Evolutionary conservation across 2,888 invertebrate species (phyloP).

Genomic region (Drosophila suboccidentalis): DNA sequence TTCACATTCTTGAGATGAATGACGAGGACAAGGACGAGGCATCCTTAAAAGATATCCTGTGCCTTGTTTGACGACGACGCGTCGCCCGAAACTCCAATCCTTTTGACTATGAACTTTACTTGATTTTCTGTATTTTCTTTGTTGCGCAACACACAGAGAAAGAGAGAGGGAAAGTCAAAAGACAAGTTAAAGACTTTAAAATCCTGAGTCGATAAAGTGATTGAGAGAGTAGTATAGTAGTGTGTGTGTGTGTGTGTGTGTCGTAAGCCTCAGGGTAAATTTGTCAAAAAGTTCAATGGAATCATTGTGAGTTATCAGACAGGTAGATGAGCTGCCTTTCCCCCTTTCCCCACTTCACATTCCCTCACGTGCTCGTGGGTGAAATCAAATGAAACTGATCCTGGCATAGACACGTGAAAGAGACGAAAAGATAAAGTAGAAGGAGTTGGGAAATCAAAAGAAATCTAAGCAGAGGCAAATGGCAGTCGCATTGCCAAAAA

Average conservation of each 20-base stretch:
- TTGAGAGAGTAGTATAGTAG: constrained; percentile 27
- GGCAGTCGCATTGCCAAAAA: constrained; percentile 51
- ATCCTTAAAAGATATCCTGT: constrained; percentile 70
- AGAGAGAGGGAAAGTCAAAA: constrained; percentile 58
- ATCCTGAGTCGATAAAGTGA: constrained; percentile 72
- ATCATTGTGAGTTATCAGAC: constrained; percentile 49
- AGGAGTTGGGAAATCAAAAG: constrained; percentile 35
- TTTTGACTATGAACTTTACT: constrained; percentile 63
- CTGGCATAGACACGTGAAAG: constrained; percentile 18
- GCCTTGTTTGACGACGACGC: constrained; percentile 41
- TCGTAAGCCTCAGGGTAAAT: constrained; percentile 58
- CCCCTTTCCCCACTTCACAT: neutral
- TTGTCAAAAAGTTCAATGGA: constrained; percentile 64
- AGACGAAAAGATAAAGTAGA: constrained; percentile 48
- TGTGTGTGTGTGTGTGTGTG: constrained; percentile 30
- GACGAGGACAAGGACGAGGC: constrained; percentile 46
- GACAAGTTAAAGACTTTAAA: constrained; percentile 78
- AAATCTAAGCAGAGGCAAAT: constrained; percentile 51
- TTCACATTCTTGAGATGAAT: constrained; percentile 20
- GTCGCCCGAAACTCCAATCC: constrained; percentile 56
- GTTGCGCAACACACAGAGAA: constrained; percentile 21
- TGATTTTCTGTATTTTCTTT: constrained; percentile 8
- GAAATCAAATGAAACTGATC: constrained; percentile 68
- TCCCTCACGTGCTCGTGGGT: constrained; percentile 12
- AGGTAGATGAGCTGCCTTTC: constrained; percentile 52